Conservation (phyloP, 2,888 invertebrate species). For the Ophion ellenae region DNA sequence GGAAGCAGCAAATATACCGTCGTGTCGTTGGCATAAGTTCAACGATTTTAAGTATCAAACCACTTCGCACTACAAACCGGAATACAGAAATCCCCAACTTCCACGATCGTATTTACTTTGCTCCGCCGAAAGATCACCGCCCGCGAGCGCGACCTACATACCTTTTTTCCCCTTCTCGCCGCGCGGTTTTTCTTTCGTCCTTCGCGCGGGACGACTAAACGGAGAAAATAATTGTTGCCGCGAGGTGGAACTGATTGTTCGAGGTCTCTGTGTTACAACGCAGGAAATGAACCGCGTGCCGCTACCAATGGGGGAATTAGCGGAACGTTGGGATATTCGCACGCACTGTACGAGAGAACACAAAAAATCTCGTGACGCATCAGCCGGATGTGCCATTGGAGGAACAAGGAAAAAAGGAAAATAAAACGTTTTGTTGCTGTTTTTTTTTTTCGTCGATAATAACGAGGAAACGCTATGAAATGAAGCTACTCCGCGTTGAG, state of each 20-base stretch:
- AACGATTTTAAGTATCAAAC: constrained; percentile 65
- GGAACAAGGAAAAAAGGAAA: background rate
- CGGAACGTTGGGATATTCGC: constrained; percentile 20
- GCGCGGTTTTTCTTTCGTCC: constrained; percentile 3
- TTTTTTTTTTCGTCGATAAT: background rate
- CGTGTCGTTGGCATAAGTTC: constrained; percentile 73
- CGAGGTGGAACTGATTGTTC: constrained; percentile 57
- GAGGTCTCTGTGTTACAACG: constrained; percentile 39
- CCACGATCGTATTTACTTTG: constrained; percentile 17
- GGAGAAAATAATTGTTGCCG: constrained; percentile 53
- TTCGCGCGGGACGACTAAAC: constrained; percentile 13
- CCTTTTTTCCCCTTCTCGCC: constrained; percentile 29
- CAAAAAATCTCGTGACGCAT: constrained; percentile 22
- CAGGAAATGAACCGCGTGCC: constrained; percentile 42
- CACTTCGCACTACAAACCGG: constrained; percentile 43
- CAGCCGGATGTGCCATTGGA: constrained; percentile 2
- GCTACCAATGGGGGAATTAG: constrained; percentile 12
- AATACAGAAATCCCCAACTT: constrained; percentile 17
- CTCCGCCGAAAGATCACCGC: constrained; percentile 49
- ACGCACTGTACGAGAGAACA: constrained; percentile 10
- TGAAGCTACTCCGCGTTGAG: background rate
- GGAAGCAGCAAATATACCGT: constrained; percentile 47
- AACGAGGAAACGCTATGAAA: background rate
- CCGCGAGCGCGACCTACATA: constrained; percentile 61
- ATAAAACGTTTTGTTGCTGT: no score